phyloP scores from a whole-genome alignment of 2,797 vertebrate species.

The Rhabdophis nuchalis region DNA sequence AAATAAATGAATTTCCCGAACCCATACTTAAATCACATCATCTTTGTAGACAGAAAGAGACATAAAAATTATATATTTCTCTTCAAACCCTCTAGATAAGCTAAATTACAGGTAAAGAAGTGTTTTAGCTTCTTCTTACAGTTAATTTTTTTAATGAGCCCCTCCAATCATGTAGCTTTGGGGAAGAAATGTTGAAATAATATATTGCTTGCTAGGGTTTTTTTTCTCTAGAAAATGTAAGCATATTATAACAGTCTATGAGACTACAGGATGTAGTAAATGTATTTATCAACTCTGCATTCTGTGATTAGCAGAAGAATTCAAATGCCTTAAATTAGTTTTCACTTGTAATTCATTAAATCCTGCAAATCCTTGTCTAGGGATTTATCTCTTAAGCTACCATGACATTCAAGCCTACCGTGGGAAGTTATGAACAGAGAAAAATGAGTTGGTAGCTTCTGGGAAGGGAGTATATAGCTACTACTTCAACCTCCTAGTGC shows the following conservation, averaged over 20 bases:
- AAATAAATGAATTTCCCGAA: not conserved
- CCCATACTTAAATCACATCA: not conserved
- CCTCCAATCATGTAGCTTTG: not conserved
- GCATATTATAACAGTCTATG: not conserved
- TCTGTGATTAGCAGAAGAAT: not conserved
- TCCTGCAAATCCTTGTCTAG: not conserved
- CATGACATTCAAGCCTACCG: not conserved
- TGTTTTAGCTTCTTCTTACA: not conserved
- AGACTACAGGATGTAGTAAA: not conserved
- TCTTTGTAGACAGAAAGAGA: not conserved
- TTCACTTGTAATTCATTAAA: not conserved
- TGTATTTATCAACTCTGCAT: not conserved
- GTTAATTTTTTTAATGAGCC: not conserved
- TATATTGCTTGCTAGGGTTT: not conserved
- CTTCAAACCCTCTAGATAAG: not conserved
- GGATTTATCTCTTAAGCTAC: not conserved
- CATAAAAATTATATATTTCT: not conserved
- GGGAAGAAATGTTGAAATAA: not conserved
- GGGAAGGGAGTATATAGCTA: not conserved
- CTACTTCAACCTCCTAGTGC: not conserved
- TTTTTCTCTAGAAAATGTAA: not conserved
- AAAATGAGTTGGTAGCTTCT: not conserved
- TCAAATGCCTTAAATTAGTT: not conserved
- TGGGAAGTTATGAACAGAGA: not conserved
- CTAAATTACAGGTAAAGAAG: not conserved